Evolutionary conservation across 2,113 vertebrate species (phyloP).

Genomic region (Pitta sordida): DNA sequence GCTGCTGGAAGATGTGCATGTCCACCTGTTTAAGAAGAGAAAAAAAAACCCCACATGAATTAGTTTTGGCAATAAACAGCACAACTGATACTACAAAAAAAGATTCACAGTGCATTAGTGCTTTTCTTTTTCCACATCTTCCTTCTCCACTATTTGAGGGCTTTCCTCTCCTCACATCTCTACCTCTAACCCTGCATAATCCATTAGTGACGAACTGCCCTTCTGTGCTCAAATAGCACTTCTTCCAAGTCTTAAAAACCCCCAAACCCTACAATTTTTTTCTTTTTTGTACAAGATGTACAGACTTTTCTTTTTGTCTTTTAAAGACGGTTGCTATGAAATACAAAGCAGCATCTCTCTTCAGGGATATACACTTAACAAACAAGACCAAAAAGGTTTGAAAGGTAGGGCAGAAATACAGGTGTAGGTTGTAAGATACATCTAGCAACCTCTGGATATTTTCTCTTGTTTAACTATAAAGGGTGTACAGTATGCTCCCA

Average conservation of each 20-base stretch:
- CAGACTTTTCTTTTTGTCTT: neutral
- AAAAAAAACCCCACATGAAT: neutral
- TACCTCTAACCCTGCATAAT: neutral
- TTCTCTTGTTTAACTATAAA: neutral
- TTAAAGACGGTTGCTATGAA: neutral
- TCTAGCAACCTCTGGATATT: neutral
- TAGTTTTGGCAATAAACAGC: neutral
- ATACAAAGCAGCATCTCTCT: neutral
- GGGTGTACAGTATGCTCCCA: neutral
- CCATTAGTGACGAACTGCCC: neutral
- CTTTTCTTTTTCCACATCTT: neutral
- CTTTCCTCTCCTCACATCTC: neutral
- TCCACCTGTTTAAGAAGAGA: conserved; percentile 71
- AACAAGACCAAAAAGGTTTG: neutral
- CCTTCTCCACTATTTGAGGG: neutral
- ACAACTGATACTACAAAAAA: neutral
- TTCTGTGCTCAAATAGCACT: neutral
- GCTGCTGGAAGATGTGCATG: conserved; percentile 84
- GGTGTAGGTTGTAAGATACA: neutral
- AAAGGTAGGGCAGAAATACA: neutral
- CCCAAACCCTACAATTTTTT: neutral
- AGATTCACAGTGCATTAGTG: neutral
- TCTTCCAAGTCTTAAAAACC: neutral
- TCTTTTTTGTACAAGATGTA: neutral
- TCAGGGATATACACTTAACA: neutral